Percentiles rank a stretch among this genome's conserved stretches.
Conservation (phyloP, 2,888 invertebrate genomes). For the Psylliodes chrysocephalus region DNA sequence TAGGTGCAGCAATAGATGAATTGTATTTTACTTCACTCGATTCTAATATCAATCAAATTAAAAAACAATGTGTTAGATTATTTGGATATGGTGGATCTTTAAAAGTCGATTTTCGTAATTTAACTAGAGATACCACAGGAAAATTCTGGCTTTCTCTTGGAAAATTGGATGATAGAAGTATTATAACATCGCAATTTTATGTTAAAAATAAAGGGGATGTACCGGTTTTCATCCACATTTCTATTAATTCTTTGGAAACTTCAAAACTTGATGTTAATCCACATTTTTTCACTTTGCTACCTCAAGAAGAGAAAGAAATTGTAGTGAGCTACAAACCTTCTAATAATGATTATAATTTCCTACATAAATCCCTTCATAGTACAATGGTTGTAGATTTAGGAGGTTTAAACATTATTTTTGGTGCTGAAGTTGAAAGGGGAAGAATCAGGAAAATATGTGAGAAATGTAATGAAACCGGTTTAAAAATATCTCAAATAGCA, state of each 20-base stretch:
- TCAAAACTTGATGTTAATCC: constrained; percentile 56
- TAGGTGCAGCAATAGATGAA: constrained; percentile 68
- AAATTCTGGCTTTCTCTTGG: constrained; percentile 70
- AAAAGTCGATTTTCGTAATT: constrained; percentile 60
- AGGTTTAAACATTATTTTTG: constrained; percentile 55
- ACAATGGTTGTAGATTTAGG: constrained; percentile 58
- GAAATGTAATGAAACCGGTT: constrained; percentile 49
- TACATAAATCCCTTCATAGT: constrained; percentile 47
- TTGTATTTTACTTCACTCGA: constrained; percentile 67
- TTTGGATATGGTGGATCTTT: constrained; percentile 72
- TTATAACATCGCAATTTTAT: constrained; percentile 64
- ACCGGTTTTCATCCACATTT: constrained; percentile 65
- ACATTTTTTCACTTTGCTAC: constrained; percentile 53
- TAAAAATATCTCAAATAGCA: constrained; percentile 48
- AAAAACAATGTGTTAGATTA: constrained; percentile 63
- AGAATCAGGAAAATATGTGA: constrained; percentile 55
- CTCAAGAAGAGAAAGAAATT: constrained; percentile 54
- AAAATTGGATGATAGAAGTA: constrained; percentile 63
- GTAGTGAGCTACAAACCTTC: constrained; percentile 55
- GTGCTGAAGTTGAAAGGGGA: constrained; percentile 59
- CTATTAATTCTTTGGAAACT: constrained; percentile 52
- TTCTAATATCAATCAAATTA: constrained; percentile 50
- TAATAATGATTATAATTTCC: constrained; percentile 54
- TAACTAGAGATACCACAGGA: constrained; percentile 69
- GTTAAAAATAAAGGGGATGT: constrained; percentile 70